Evolutionary conservation across 2,113 vertebrate species (phyloP).

Genomic region (Ctenodactylus gundi): DNA sequence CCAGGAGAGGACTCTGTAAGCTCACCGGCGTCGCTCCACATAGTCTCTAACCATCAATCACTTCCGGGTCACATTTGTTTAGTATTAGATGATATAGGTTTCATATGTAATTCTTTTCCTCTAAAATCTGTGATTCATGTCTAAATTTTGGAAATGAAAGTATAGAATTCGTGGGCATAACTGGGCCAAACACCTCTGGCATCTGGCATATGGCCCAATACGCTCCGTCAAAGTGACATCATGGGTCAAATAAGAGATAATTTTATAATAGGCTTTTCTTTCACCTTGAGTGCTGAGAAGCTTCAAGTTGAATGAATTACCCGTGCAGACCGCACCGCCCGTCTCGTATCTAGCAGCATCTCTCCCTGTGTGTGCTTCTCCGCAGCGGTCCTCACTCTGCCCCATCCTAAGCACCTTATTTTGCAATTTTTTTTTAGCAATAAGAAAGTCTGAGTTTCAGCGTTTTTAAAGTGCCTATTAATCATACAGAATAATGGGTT

Average conservation of each 20-base stretch:
- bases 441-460: neutral
- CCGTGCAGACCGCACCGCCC: neutral
- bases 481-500: neutral
- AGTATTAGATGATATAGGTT: neutral
- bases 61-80: neutral
- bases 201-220: neutral
- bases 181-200: neutral
- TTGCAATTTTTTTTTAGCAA: neutral
- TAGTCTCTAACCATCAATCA: neutral
- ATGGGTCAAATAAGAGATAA: neutral
- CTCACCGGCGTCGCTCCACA: neutral
- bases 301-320: neutral
- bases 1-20: fast-evolving
- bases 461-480: neutral
- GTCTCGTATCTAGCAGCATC: neutral
- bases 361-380: neutral
- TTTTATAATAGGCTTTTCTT: neutral
- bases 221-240: neutral
- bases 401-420: neutral
- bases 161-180: neutral
- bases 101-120: neutral
- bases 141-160: slow-evolving; percentile 37
- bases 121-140: neutral
- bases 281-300: neutral
- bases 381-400: neutral